A percentile compares a stretch with the other conserved stretches of the same genome.
phyloP scores from a whole-genome alignment of 2,888 invertebrate species.

The Athalia circularis region DNA sequence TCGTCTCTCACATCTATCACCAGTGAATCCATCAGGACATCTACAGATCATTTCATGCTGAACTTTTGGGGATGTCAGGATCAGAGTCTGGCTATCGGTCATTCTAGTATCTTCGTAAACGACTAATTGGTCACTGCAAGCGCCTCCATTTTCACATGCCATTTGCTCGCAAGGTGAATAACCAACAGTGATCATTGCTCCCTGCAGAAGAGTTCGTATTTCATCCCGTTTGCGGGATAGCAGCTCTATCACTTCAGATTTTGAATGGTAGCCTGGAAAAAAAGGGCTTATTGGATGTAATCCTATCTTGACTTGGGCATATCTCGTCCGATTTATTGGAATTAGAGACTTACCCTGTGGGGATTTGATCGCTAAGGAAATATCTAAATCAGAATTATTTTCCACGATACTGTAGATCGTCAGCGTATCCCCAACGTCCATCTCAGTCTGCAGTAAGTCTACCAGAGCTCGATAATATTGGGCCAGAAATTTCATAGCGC shows the following conservation, averaged over 20 bases:
- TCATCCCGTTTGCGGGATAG: slow-evolving; percentile 81
- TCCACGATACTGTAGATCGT: slow-evolving; percentile 86
- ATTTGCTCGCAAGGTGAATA: slow-evolving; percentile 86
- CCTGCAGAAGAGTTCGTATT: slow-evolving; percentile 80
- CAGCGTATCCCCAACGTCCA: slow-evolving; percentile 80
- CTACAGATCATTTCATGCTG: slow-evolving; percentile 87
- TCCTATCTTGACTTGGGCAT: not conserved
- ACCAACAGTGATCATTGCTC: slow-evolving; percentile 80
- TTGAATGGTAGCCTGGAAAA: slow-evolving; percentile 78
- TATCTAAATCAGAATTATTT: slow-evolving; percentile 80
- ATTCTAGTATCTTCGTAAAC: slow-evolving; percentile 84
- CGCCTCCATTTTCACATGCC: slow-evolving; percentile 86
- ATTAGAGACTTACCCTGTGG: slow-evolving; percentile 66
- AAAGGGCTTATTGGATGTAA: not conserved
- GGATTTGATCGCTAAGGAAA: slow-evolving; percentile 82
- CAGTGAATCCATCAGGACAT: slow-evolving; percentile 90
- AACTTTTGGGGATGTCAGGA: slow-evolving; percentile 89
- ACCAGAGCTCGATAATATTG: slow-evolving; percentile 85
- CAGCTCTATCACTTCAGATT: slow-evolving; percentile 80
- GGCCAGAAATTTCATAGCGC: slow-evolving; percentile 85
- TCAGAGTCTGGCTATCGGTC: slow-evolving; percentile 86
- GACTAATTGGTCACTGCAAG: slow-evolving; percentile 83
- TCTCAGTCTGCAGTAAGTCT: slow-evolving; percentile 81
- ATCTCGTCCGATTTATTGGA: not conserved
- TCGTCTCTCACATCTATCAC: slow-evolving; percentile 87